These are phyloP conservation scores for Syngnathus typhle DNA, from an alignment of 2,113 vertebrate species.

Conservation along the genomic window DNA sequence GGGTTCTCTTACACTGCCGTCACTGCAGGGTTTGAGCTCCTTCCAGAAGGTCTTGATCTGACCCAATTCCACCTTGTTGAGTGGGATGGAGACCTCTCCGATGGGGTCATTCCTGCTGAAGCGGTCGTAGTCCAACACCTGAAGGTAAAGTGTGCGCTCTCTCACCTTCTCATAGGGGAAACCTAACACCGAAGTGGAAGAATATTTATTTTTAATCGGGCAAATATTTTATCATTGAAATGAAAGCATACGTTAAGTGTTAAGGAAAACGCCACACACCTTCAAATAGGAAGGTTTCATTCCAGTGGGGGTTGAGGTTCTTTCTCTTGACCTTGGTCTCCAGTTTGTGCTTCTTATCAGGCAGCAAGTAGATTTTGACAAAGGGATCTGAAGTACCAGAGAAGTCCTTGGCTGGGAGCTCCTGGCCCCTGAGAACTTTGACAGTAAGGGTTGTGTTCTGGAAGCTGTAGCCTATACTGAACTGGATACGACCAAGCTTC, in stretches of 20 bases:
- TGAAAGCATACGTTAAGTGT: not conserved
- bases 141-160: slow-evolving; percentile 93
- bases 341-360: slow-evolving; percentile 98
- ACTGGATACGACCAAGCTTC: slow-evolving; percentile 97
- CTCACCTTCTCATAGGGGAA: slow-evolving; percentile 98
- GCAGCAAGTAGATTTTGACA: slow-evolving; percentile 97
- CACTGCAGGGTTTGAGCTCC: slow-evolving; percentile 97
- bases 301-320: slow-evolving; percentile 98
- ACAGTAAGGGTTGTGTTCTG: slow-evolving; percentile 97
- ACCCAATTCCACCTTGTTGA: slow-evolving; percentile 95
- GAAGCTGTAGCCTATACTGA: slow-evolving; percentile 98
- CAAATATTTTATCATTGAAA: no score
- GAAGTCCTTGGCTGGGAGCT: slow-evolving; percentile 97
- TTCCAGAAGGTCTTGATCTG: slow-evolving; percentile 99
- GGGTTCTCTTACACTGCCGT: slow-evolving; percentile 85
- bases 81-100: slow-evolving; percentile 93
- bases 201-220: not conserved
- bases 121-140: slow-evolving; percentile 96
- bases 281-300: slow-evolving; percentile 97
- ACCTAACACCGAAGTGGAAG: slow-evolving; percentile 67
- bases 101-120: slow-evolving; percentile 99
- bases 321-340: slow-evolving; percentile 99
- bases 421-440: slow-evolving; percentile 94
- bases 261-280: slow-evolving; percentile 64
- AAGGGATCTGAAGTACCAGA: slow-evolving; percentile 97